phyloP scores from a whole-genome alignment of 2,888 invertebrate genomes.

The Oscheius sp. region DNA sequence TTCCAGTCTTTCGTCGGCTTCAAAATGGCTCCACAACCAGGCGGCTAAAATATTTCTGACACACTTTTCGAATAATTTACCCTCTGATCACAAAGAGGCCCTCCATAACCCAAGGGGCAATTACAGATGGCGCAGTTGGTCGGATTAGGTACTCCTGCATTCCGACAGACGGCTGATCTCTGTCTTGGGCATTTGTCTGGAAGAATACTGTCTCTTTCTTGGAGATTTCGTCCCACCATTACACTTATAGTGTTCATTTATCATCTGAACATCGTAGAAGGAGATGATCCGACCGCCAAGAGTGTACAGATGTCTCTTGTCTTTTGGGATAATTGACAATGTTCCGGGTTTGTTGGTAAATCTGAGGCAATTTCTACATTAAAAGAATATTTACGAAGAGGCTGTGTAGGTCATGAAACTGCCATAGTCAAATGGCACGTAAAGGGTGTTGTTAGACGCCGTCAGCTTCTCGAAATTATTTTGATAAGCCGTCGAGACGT shows the following conservation, averaged over 20 bases:
- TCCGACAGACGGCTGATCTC: background rate
- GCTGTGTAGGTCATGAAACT: constrained; percentile 15
- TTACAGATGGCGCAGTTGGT: constrained; percentile 4
- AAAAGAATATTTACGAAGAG: background rate
- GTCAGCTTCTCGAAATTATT: background rate
- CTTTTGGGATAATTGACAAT: constrained; percentile 7
- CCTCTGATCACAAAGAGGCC: background rate
- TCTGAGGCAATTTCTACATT: background rate
- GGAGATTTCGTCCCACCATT: background rate
- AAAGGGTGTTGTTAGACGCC: background rate
- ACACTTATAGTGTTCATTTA: constrained; percentile 15
- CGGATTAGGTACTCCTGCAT: constrained; percentile 10
- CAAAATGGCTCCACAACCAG: constrained; percentile 5
- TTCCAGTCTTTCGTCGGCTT: background rate
- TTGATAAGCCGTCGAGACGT: background rate
- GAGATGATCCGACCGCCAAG: constrained; percentile 1
- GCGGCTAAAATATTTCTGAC: constrained; percentile 6
- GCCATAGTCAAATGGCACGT: constrained; percentile 19
- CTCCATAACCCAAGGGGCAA: constrained; percentile 10
- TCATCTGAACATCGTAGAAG: constrained; percentile 14
- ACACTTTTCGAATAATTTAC: background rate
- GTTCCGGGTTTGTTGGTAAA: background rate
- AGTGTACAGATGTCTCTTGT: constrained; percentile 11
- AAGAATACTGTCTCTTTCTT: background rate
- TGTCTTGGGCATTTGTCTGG: background rate